Evolutionary conservation across 2,113 vertebrate species (phyloP).

Genomic region (Varanus komodoensis): DNA sequence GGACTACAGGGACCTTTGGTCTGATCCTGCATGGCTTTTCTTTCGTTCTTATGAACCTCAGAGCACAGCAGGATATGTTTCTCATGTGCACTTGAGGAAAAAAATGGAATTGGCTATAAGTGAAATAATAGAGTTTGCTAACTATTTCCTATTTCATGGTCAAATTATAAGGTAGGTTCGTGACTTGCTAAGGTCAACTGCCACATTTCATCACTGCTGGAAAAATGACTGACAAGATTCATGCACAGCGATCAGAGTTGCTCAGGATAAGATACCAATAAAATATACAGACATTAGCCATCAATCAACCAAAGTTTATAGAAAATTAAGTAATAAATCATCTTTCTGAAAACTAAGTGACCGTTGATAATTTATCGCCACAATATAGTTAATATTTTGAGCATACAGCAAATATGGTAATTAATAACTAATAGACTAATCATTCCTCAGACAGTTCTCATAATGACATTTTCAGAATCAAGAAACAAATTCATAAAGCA

Average conservation of each 20-base stretch:
- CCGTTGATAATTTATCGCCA: background rate
- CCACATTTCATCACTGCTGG: background rate
- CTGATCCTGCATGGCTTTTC: too few relatives aligned
- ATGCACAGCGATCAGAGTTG: slow-evolving; percentile 1
- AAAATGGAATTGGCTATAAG: background rate
- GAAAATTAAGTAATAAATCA: slow-evolving; percentile 12
- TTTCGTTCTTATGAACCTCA: too few relatives aligned
- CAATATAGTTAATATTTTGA: background rate
- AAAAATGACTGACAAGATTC: background rate
- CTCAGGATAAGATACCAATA: background rate
- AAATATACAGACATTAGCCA: slow-evolving; percentile 5
- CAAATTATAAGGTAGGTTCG: slow-evolving; percentile 13
- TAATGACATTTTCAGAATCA: background rate
- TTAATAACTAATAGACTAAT: background rate
- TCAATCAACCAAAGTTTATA: slow-evolving; percentile 11
- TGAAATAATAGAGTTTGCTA: background rate
- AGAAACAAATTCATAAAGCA: background rate
- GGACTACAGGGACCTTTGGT: too few relatives aligned
- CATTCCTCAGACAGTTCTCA: background rate
- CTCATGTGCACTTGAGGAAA: background rate
- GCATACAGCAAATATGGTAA: background rate
- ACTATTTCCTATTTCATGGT: background rate
- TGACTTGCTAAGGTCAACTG: background rate
- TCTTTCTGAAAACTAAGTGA: background rate
- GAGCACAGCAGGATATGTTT: slow-evolving; percentile 43